A percentile compares a stretch with the other conserved stretches of the same genome.
Conservation (phyloP, 2,797 vertebrate species). For the Rhinophrynus dorsalis region DNA sequence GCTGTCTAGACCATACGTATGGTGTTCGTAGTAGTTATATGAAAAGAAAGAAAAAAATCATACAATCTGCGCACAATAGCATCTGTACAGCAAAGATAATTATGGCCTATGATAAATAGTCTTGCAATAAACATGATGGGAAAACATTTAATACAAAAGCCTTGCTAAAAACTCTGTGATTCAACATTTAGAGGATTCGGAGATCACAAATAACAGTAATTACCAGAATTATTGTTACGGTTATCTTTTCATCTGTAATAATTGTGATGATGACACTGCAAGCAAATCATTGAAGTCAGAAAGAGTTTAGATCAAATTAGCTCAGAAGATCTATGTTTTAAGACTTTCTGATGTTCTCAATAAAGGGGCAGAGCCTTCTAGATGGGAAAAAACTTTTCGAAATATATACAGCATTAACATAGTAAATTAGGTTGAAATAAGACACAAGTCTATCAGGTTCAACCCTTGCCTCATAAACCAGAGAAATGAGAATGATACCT, state of each 20-base stretch:
- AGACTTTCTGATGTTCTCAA: neutral
- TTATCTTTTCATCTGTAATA: slow-evolving; percentile 14
- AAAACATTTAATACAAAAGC: neutral
- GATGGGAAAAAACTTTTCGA: too few species aligned
- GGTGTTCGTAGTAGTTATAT: neutral
- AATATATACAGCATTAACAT: too few species aligned
- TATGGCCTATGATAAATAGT: slow-evolving; percentile 3
- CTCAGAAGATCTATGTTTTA: neutral
- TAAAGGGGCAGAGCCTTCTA: too few species aligned
- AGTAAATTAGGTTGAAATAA: too few species aligned
- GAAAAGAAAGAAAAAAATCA: neutral
- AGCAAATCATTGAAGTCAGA: neutral
- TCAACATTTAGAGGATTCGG: neutral
- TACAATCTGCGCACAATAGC: slow-evolving; percentile 15
- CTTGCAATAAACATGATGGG: slow-evolving; percentile 7
- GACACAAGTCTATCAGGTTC: too few species aligned
- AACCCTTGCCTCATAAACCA: too few species aligned
- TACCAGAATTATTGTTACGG: neutral
- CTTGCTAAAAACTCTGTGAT: neutral
- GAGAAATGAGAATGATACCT: too few species aligned
- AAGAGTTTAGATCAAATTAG: neutral
- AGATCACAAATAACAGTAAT: slow-evolving; percentile 26
- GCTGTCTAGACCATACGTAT: slow-evolving; percentile 6
- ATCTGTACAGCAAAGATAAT: slow-evolving; percentile 30
- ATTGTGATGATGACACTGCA: slow-evolving; percentile 2